Evolutionary conservation across 1,140 invertebrate species (phyloP).

Genomic region (Colletes latitarsis): DNA sequence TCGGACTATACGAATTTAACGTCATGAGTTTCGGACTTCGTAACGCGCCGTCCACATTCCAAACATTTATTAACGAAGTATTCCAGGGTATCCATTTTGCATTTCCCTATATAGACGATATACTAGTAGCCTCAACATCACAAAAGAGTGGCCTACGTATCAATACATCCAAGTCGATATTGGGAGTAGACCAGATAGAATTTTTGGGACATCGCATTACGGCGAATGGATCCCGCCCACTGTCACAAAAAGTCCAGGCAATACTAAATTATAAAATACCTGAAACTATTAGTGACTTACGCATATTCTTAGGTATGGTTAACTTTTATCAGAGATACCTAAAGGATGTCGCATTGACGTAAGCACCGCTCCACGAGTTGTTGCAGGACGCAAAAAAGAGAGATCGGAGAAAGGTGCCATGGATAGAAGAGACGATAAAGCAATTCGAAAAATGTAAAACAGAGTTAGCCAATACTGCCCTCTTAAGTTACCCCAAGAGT

Average conservation of each 20-base stretch:
- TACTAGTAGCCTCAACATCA: no score
- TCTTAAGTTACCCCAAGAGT: no score
- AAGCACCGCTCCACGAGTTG: background rate
- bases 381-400: background rate
- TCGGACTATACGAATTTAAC: background rate
- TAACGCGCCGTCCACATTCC: background rate
- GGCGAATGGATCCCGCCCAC: background rate
- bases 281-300: background rate
- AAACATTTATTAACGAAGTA: background rate
- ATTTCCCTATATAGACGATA: background rate
- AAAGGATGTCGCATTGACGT: background rate
- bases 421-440: no score
- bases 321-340: conserved; percentile 25
- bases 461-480: no score
- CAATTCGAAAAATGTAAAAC: no score
- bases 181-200: background rate
- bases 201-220: background rate
- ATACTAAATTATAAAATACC: conserved; percentile 12
- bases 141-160: background rate
- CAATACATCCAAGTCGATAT: background rate
- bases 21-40: background rate
- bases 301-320: conserved; percentile 5
- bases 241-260: background rate
- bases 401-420: background rate
- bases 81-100: background rate